Percentiles rank a stretch among this genome's conserved stretches.
phyloP scores from a whole-genome alignment of 2,797 vertebrate genomes.

The Enteromius paludinosus region DNA sequence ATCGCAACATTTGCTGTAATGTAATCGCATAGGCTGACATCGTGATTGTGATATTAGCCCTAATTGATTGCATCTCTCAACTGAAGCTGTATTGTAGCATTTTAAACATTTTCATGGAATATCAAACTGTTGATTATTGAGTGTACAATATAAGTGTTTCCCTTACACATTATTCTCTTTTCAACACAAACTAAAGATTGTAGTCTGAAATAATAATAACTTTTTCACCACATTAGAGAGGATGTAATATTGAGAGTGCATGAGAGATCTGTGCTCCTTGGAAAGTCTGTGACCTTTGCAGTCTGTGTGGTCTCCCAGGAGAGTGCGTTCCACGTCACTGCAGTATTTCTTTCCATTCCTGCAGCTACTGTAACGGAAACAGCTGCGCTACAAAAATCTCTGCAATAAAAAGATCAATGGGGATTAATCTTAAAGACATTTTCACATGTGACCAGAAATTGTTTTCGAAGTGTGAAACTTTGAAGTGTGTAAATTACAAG shows the following conservation, averaged over 20 bases:
- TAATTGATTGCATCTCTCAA: neutral
- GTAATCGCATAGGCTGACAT: no score
- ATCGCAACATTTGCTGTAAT: no score
- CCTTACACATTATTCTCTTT: neutral
- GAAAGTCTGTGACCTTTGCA: constrained; percentile 61
- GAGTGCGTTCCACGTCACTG: constrained; percentile 69
- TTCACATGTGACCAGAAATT: constrained; percentile 24
- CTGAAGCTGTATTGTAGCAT: neutral
- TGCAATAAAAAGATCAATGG: neutral
- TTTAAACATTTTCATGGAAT: neutral
- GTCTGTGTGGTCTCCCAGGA: constrained; percentile 48
- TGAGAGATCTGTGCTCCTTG: constrained; percentile 65
- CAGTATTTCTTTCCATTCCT: constrained; percentile 61
- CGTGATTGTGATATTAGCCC: no score
- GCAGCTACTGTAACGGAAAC: constrained; percentile 31
- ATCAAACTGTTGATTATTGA: neutral
- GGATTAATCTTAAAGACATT: neutral
- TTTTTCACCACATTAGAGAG: neutral
- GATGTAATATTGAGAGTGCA: constrained; percentile 31
- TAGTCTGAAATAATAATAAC: constrained; percentile 27
- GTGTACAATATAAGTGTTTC: neutral
- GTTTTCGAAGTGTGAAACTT: neutral
- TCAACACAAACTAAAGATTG: constrained; percentile 3
- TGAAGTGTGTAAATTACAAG: no score
- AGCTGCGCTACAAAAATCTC: constrained; percentile 8